Percentiles rank a stretch among this genome's conserved stretches.
phyloP scores from a whole-genome alignment of 1,140 invertebrate genomes.

The Coptotermes formosanus region DNA sequence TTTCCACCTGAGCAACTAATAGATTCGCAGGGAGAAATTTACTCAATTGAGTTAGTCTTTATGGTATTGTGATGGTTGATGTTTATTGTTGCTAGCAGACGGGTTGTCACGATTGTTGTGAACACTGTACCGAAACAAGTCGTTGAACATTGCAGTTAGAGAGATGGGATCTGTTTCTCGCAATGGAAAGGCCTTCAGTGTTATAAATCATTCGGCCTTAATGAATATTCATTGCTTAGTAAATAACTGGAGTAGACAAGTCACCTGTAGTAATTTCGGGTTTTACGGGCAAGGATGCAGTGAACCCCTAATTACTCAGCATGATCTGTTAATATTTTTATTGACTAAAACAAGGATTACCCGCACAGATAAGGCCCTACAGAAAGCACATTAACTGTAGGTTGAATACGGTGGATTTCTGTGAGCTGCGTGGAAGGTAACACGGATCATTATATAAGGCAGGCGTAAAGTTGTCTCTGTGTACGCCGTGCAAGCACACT shows the following conservation, averaged over 20 bases:
- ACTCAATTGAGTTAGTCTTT: too few relatives aligned
- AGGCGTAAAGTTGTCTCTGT: too few relatives aligned
- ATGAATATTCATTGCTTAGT: neutral
- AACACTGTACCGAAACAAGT: too few relatives aligned
- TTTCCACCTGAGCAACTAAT: too few relatives aligned
- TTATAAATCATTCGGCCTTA: neutral
- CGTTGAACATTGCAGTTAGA: neutral
- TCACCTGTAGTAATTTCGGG: constrained; percentile 9
- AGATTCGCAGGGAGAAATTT: too few relatives aligned
- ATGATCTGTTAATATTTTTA: neutral
- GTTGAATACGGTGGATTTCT: too few relatives aligned
- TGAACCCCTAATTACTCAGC: neutral
- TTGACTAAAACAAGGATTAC: neutral
- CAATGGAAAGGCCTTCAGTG: neutral
- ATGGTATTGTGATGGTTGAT: too few relatives aligned
- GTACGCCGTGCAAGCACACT: too few relatives aligned
- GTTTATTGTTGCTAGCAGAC: too few relatives aligned
- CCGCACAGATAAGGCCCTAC: neutral
- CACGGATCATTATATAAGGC: too few relatives aligned
- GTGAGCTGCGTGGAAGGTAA: too few relatives aligned
- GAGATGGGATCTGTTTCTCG: neutral
- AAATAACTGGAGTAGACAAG: neutral
- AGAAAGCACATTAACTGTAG: neutral
- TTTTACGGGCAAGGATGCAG: neutral
- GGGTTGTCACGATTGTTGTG: too few relatives aligned